Evolutionary conservation across 1,140 invertebrate species (phyloP).

Genomic region (Oryctes rhinoceros): DNA sequence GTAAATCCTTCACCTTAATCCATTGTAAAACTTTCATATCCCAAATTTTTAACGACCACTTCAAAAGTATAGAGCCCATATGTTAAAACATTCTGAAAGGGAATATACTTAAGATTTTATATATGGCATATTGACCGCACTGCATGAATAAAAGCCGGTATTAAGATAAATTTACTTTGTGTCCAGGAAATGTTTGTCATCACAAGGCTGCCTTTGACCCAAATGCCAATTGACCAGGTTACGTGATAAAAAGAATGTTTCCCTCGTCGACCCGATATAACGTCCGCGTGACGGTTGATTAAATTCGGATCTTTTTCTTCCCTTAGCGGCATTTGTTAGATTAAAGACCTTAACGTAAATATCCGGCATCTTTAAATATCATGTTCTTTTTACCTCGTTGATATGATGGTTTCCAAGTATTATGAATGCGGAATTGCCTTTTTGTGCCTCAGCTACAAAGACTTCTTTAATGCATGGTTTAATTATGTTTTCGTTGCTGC

Average conservation of each 20-base stretch:
- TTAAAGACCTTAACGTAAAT: no score
- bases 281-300: not conserved
- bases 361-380: no score
- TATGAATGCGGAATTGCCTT: no score
- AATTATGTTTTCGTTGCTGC: no score
- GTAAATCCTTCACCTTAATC: not conserved
- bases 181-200: slow-evolving; percentile 32
- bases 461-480: no score
- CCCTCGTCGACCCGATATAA: not conserved
- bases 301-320: not conserved
- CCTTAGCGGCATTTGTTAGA: no score
- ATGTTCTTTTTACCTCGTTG: no score
- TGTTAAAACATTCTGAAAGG: slow-evolving; percentile 25
- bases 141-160: slow-evolving; percentile 23
- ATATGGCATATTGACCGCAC: not conserved
- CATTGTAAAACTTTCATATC: slow-evolving; percentile 7
- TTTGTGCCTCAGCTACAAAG: no score
- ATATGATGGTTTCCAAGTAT: no score
- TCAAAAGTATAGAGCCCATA: not conserved
- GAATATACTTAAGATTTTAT: slow-evolving; percentile 33
- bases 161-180: slow-evolving; percentile 35
- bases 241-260: slow-evolving; percentile 32
- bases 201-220: slow-evolving; percentile 30
- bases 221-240: not conserved
- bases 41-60: not conserved